phyloP scores from a whole-genome alignment of 2,888 invertebrate species.

The Mactromeris polynyma region DNA sequence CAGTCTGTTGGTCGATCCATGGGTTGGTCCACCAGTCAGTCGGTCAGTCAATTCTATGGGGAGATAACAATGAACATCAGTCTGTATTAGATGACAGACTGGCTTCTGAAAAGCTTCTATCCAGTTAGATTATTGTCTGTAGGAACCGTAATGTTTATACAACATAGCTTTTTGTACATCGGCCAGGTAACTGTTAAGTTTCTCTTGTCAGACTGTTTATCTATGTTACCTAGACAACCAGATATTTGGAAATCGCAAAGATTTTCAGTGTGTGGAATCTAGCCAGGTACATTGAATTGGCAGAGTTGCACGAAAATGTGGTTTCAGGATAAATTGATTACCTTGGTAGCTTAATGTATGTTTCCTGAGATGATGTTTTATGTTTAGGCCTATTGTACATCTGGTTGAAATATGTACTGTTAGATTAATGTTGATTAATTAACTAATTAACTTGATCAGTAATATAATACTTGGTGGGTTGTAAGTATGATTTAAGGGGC shows the following conservation, averaged over 20 bases:
- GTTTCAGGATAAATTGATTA: not conserved
- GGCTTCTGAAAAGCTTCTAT: not conserved
- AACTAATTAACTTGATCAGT: too few relatives aligned
- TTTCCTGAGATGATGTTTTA: not conserved
- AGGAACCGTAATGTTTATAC: conserved; percentile 25
- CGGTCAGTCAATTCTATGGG: too few relatives aligned
- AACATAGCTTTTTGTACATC: conserved; percentile 18
- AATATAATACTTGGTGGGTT: too few relatives aligned
- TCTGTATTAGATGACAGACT: not conserved
- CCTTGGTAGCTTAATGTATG: not conserved
- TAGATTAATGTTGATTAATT: too few relatives aligned
- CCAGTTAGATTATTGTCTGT: not conserved
- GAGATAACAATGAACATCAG: not conserved
- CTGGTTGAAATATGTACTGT: not conserved
- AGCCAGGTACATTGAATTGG: conserved; percentile 18
- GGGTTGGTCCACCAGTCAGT: too few relatives aligned
- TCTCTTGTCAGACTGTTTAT: conserved; percentile 46
- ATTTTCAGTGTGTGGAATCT: conserved; percentile 28
- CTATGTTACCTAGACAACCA: conserved; percentile 30
- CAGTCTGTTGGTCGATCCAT: not conserved
- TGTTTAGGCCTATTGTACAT: not conserved
- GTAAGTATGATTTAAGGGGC: too few relatives aligned
- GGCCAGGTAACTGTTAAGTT: conserved; percentile 31
- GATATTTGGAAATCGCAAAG: conserved; percentile 30
- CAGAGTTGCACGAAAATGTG: conserved; percentile 1